These are phyloP conservation scores for Myotis davidii DNA, from an alignment of 2,113 vertebrate genomes.

Conservation along the genomic window DNA sequence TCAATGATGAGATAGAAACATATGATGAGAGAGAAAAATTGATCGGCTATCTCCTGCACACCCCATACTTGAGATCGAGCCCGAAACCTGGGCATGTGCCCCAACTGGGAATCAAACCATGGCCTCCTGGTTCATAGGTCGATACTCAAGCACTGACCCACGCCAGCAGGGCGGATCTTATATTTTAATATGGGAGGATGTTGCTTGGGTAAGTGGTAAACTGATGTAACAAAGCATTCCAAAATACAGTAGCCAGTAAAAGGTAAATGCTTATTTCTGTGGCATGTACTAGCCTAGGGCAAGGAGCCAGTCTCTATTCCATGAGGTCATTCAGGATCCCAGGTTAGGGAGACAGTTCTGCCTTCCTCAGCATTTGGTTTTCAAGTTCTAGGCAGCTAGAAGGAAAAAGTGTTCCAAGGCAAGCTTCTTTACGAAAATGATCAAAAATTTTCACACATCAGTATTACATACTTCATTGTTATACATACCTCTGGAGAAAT, in stretches of 20 bases:
- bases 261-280: neutral
- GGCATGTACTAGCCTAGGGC: neutral
- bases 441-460: neutral
- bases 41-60: too few relatives aligned
- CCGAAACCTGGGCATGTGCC: too few relatives aligned
- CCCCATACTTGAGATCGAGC: too few relatives aligned
- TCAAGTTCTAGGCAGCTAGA: neutral
- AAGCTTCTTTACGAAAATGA: constrained; percentile 47
- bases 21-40: too few relatives aligned
- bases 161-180: neutral
- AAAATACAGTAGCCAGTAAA: constrained; percentile 31
- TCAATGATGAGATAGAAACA: too few relatives aligned
- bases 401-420: neutral
- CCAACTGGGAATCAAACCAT: too few relatives aligned
- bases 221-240: neutral
- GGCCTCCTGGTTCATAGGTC: too few relatives aligned
- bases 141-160: too few relatives aligned
- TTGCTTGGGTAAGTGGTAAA: constrained; percentile 38
- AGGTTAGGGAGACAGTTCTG: neutral
- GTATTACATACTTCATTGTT: neutral
- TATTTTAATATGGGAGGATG: neutral
- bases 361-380: constrained; percentile 22
- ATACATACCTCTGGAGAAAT: neutral
- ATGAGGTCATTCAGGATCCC: neutral
- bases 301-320: neutral